These are phyloP conservation scores for Leucosticte australis DNA, from an alignment of 2,113 vertebrate species.

Conservation along the genomic window DNA sequence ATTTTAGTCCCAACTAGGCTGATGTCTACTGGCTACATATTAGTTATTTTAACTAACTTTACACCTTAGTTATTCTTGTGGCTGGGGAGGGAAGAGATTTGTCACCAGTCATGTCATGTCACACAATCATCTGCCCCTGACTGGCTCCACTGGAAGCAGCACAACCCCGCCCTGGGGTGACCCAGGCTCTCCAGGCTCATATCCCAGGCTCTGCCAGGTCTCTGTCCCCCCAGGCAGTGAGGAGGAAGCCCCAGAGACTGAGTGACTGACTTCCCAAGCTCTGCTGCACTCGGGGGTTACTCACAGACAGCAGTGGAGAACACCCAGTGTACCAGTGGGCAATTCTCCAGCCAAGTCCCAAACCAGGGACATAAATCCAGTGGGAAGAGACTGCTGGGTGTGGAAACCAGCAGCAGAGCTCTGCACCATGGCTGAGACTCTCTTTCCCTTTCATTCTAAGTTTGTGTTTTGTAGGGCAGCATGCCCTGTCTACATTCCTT, in stretches of 20 bases:
- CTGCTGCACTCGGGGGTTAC: background rate
- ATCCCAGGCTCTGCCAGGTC: background rate
- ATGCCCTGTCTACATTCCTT: slow-evolving; percentile 63
- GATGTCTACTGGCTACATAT: background rate
- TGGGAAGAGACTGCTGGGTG: background rate
- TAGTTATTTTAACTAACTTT: background rate
- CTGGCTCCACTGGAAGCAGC: background rate
- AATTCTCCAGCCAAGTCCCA: background rate
- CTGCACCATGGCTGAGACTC: background rate
- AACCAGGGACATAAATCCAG: background rate
- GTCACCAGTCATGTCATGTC: background rate
- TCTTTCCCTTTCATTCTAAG: background rate
- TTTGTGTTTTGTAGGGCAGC: slow-evolving; percentile 58
- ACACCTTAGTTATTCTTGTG: background rate
- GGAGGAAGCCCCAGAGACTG: background rate
- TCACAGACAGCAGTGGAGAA: background rate
- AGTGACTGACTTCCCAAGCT: background rate
- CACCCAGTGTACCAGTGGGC: background rate
- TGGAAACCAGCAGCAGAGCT: background rate
- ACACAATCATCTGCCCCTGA: background rate
- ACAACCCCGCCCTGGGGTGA: background rate
- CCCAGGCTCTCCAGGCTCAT: background rate
- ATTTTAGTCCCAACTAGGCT: background rate
- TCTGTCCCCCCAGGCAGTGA: background rate
- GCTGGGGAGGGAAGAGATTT: background rate